A percentile compares a stretch with the other conserved stretches of the same genome.
Evolutionary conservation across 2,113 vertebrate genomes (phyloP).

Genomic region (Psittacula cyanocephala): DNA sequence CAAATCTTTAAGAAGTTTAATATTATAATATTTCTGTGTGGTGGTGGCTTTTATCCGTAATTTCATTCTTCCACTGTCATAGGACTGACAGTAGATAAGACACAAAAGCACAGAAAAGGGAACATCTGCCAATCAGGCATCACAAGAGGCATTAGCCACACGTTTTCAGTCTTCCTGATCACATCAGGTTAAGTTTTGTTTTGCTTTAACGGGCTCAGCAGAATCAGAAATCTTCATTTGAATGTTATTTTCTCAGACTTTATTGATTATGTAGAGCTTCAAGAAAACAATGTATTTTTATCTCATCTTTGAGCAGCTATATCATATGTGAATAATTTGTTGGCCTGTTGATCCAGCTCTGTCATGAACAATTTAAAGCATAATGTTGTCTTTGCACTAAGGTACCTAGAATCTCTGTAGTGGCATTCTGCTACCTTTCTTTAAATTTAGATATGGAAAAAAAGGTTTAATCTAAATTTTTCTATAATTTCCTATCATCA

Average conservation of each 20-base stretch:
- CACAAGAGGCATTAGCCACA: background rate
- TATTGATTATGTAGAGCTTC: background rate
- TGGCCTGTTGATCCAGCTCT: background rate
- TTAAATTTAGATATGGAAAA: background rate
- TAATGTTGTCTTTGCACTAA: background rate
- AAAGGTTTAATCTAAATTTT: background rate
- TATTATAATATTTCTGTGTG: background rate
- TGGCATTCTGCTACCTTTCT: background rate
- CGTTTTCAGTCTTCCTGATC: background rate
- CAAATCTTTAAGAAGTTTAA: background rate
- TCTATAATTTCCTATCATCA: background rate
- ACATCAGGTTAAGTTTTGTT: background rate
- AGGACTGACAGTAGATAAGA: background rate
- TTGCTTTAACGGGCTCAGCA: background rate
- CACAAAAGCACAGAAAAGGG: background rate
- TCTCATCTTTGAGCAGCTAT: background rate
- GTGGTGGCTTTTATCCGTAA: background rate
- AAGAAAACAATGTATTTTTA: background rate
- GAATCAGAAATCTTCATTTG: conserved; percentile 31
- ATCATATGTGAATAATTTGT: background rate
- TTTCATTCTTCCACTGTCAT: background rate
- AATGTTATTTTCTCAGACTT: background rate
- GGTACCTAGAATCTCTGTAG: background rate
- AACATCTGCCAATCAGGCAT: background rate
- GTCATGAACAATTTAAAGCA: conserved; percentile 8